These are phyloP conservation scores for Sarcophaga carnaria DNA, from an alignment of 2,888 invertebrate genomes.

Conservation along the genomic window DNA sequence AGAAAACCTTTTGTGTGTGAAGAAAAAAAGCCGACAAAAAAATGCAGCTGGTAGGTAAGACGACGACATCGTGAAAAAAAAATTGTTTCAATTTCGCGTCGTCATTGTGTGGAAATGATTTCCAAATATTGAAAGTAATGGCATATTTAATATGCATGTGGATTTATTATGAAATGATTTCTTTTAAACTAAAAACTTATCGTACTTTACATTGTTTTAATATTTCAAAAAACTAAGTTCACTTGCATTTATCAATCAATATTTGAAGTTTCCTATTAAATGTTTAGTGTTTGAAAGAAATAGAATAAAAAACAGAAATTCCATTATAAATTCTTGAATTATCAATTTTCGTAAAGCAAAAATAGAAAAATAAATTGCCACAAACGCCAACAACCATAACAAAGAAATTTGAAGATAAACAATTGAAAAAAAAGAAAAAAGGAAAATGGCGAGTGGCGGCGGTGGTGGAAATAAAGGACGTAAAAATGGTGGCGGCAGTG, in stretches of 20 bases:
- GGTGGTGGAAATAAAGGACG: slow-evolving; percentile 59
- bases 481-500: slow-evolving; percentile 57
- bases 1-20: slow-evolving; percentile 17
- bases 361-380: background rate
- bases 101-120: slow-evolving; percentile 74
- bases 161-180: background rate
- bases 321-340: background rate
- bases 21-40: slow-evolving; percentile 74
- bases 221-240: slow-evolving; percentile 13
- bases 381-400: slow-evolving; percentile 35
- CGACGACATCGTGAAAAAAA: slow-evolving; percentile 64
- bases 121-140: slow-evolving; percentile 27
- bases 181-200: slow-evolving; percentile 3
- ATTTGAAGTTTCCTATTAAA: slow-evolving; percentile 41
- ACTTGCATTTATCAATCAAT: slow-evolving; percentile 34
- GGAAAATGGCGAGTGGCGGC: slow-evolving; percentile 73
- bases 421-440: slow-evolving; percentile 29
- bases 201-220: background rate
- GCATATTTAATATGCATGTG: background rate
- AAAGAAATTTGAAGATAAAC: slow-evolving; percentile 28
- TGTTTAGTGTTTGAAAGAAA: slow-evolving; percentile 14
- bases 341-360: background rate
- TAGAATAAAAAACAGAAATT: slow-evolving; percentile 6
- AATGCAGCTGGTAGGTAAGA: slow-evolving; percentile 57
- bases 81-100: slow-evolving; percentile 76